Percentiles rank a stretch among this genome's conserved stretches.
Evolutionary conservation across 2,113 vertebrate genomes (phyloP).

Genomic region (Baryphthengus martii): DNA sequence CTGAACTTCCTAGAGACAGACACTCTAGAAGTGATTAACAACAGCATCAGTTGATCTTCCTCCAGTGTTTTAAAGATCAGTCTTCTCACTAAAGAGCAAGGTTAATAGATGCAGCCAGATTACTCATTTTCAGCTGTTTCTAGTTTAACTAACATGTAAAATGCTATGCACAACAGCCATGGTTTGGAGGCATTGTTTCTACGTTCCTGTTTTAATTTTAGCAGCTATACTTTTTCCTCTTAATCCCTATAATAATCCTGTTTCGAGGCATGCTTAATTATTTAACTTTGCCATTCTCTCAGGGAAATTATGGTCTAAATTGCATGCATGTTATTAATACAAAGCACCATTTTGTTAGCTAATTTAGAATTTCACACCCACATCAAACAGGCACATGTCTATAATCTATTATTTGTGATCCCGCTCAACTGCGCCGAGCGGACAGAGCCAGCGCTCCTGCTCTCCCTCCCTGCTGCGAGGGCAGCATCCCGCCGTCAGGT

Average conservation of each 20-base stretch:
- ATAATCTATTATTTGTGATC: constrained; percentile 57
- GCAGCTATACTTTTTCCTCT: constrained; percentile 41
- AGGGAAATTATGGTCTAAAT: constrained; percentile 28
- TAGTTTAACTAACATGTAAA: constrained; percentile 54
- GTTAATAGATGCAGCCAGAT: constrained; percentile 52
- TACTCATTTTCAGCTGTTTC: constrained; percentile 62
- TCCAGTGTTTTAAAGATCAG: background rate
- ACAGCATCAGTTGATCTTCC: constrained; percentile 2
- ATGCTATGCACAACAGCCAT: constrained; percentile 8
- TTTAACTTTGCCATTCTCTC: constrained; percentile 62
- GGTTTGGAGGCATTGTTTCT: constrained; percentile 60
- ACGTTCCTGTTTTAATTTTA: constrained; percentile 36
- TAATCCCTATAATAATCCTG: constrained; percentile 56
- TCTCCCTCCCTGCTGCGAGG: background rate
- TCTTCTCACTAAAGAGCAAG: background rate
- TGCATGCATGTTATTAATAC: constrained; percentile 48
- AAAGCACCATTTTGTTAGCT: constrained; percentile 59
- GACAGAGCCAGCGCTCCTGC: background rate
- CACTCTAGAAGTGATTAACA: background rate
- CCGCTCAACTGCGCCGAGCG: background rate
- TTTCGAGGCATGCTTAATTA: constrained; percentile 58
- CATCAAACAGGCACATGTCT: constrained; percentile 61
- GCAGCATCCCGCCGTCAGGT: background rate
- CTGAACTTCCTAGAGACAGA: background rate
- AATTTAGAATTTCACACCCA: constrained; percentile 62